These are phyloP conservation scores for Gavialis gangeticus DNA, from an alignment of 2,113 vertebrate species.

Conservation along the genomic window DNA sequence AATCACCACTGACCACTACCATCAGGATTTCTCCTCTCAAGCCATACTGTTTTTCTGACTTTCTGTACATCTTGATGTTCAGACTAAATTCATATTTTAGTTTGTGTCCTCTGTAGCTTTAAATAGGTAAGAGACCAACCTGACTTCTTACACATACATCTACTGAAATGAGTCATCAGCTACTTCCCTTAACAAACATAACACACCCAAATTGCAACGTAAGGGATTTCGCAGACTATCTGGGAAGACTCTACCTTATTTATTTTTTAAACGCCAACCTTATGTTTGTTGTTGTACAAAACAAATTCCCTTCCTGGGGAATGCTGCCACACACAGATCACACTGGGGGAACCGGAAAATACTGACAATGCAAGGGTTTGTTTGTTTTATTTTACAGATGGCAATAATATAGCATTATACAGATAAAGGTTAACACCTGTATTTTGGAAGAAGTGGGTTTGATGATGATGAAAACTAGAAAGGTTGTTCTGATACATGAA, in stretches of 20 bases:
- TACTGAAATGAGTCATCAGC: not conserved
- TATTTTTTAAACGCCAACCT: not conserved
- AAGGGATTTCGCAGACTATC: not conserved
- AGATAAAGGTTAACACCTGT: not conserved
- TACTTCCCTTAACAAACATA: not conserved
- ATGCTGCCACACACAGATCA: accelerated
- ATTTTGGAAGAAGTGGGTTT: not conserved
- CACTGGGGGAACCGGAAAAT: too few species aligned
- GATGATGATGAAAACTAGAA: too few species aligned
- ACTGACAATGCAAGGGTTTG: not conserved
- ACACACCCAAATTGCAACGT: constrained; percentile 26
- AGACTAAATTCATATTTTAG: accelerated
- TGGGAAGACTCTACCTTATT: not conserved
- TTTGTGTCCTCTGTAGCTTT: not conserved
- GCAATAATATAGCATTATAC: not conserved
- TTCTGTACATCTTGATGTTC: not conserved
- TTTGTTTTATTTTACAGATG: not conserved
- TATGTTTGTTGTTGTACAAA: not conserved
- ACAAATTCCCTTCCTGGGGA: not conserved
- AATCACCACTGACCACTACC: not conserved
- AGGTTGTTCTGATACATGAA: too few species aligned
- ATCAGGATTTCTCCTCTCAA: not conserved
- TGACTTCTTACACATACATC: not conserved
- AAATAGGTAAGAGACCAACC: not conserved
- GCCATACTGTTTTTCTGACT: too few species aligned